Evolutionary conservation across 1,140 invertebrate genomes (phyloP), one percentile per base, ranked within the genome.

Genomic region (Lasaia peninsularis): DNA sequence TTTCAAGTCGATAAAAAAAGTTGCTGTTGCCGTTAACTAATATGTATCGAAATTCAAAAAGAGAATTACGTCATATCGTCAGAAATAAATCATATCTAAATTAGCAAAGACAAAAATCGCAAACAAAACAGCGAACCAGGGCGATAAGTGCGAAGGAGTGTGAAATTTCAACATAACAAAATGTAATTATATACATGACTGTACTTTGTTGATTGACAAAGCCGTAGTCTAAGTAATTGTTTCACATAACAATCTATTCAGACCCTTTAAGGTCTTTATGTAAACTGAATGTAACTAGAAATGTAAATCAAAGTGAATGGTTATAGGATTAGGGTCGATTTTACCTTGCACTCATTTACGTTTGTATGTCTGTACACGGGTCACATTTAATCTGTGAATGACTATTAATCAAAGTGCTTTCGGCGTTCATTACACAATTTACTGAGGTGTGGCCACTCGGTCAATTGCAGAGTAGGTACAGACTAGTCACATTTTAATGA

Each of bases 381-480:
- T 48, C 34, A 51, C 32, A 44, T 59, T 66, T 67, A 65, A 73
- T 70, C 63, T 67, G 18, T 55, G 51, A 28, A 60, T 62, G 60
- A 60, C 65, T 59, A 71, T 73, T 71, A 73, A 73, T 73, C 68
- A 73, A 65, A 69, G 62, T 67, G 67, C 63, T 73, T 71, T 68
- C 49, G 59, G 37, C 51, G 60, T 61, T 60, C 49, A 57, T 67
- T 70, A 54, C 63, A 40, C 65, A 71, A 67, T 60, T 56, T 59
- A 48, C 16, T 49, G 48, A 65, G 68, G 70, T 57, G 64, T 63
- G 63, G 71, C 62, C 59, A 28, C 58, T 55, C 56, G 56, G 63
- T 57, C 69, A 67, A 71, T 74, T 67, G 67, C 61, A 60, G 58
- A 60, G 24, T 71, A 62, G 53, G 51, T 65, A 56, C 34, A 61